Evolutionary conservation across 1,140 invertebrate species (phyloP).

Genomic region (Drosophila nannoptera): DNA sequence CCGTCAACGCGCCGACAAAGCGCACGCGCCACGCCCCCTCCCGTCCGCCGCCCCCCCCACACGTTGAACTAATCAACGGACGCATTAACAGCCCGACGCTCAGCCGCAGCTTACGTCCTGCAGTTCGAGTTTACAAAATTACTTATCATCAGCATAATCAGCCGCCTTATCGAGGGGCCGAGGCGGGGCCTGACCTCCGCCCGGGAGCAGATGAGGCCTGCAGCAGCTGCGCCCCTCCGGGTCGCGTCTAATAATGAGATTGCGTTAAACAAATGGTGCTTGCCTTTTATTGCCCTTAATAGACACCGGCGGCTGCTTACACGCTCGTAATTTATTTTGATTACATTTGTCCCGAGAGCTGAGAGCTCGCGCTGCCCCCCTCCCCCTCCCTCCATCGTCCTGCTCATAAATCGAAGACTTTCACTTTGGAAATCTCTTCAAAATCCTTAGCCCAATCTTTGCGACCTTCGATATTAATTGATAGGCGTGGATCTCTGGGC

Average conservation of each 20-base stretch:
- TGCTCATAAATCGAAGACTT: too few relatives aligned
- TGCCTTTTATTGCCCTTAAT: slow-evolving; percentile 75
- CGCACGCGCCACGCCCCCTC: neutral
- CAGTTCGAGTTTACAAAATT: slow-evolving; percentile 70
- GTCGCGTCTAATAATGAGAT: slow-evolving; percentile 72
- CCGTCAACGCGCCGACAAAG: slow-evolving; percentile 3
- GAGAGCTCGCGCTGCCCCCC: too few relatives aligned
- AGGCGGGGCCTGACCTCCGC: neutral
- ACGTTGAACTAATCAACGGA: slow-evolving; percentile 57
- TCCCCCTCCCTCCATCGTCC: too few relatives aligned
- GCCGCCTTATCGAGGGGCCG: slow-evolving; percentile 63
- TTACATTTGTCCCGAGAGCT: slow-evolving; percentile 61
- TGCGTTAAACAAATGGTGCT: slow-evolving; percentile 77
- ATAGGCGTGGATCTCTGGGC: too few relatives aligned
- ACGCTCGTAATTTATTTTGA: slow-evolving; percentile 77
- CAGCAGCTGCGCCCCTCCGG: slow-evolving; percentile 61
- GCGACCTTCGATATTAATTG: too few relatives aligned
- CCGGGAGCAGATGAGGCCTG: slow-evolving; percentile 5
- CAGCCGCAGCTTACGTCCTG: slow-evolving; percentile 42
- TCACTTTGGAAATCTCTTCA: too few relatives aligned
- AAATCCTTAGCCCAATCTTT: too few relatives aligned
- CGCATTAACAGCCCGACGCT: slow-evolving; percentile 66
- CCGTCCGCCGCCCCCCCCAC: slow-evolving; percentile 3
- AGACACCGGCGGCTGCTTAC: slow-evolving; percentile 76
- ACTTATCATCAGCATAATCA: slow-evolving; percentile 77